These are phyloP conservation scores for Amiota mariae DNA, from an alignment of 2,888 invertebrate genomes.

Conservation along the genomic window DNA sequence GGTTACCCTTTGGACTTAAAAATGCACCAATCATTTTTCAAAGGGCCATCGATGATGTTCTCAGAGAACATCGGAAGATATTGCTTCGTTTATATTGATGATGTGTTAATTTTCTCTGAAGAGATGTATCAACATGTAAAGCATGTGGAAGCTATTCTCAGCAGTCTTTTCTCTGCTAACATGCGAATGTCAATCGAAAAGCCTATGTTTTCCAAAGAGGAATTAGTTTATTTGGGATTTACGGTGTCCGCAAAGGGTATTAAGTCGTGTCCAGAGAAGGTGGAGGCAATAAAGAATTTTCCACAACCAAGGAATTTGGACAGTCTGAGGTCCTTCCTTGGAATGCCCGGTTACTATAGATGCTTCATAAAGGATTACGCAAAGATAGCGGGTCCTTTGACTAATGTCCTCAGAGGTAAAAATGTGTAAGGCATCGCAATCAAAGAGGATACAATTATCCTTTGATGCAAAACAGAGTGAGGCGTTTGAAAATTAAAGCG, in stretches of 20 bases:
- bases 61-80: conserved; percentile 42
- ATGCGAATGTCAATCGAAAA: not conserved
- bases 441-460: not conserved
- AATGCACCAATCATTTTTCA: conserved; percentile 70
- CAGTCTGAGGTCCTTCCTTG: not conserved
- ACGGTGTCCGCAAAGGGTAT: conserved; percentile 6
- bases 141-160: not conserved
- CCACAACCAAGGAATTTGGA: not conserved
- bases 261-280: conserved; percentile 21
- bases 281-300: not conserved
- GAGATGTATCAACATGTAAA: conserved; percentile 1
- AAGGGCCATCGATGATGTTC: conserved; percentile 43
- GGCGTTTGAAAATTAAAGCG: not conserved
- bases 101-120: conserved; percentile 57
- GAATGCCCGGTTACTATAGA: not conserved
- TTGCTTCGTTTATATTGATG: conserved; percentile 33
- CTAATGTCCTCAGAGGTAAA: not conserved
- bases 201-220: not conserved
- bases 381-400: not conserved
- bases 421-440: not conserved
- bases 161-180: not conserved
- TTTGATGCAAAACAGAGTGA: not conserved
- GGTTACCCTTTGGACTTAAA: too few species aligned
- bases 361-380: conserved; percentile 3
- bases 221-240: not conserved